These are phyloP conservation scores for Acrobasis repandana DNA, from an alignment of 2,888 invertebrate species.

Conservation along the genomic window DNA sequence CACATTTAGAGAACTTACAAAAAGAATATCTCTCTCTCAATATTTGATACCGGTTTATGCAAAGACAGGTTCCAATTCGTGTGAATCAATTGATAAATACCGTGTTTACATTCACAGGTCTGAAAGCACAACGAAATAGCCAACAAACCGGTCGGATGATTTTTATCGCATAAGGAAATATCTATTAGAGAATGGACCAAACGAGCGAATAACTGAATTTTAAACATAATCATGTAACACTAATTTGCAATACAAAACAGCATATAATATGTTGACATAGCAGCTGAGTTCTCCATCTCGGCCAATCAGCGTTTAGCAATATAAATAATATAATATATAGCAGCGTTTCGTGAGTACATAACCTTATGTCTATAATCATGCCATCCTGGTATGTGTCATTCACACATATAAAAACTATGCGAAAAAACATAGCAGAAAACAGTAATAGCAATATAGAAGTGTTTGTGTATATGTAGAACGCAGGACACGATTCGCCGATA, in stretches of 20 bases:
- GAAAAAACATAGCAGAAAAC: background rate
- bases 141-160: conserved; percentile 11
- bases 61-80: conserved; percentile 61
- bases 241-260: conserved; percentile 19
- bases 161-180: conserved; percentile 1
- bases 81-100: conserved; percentile 58
- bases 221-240: conserved; percentile 21
- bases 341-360: background rate
- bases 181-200: background rate
- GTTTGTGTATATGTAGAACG: background rate
- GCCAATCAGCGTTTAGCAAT: conserved; percentile 19
- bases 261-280: conserved; percentile 13
- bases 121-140: background rate
- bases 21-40: background rate
- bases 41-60: conserved; percentile 55
- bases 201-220: conserved; percentile 11
- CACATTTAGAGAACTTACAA: background rate
- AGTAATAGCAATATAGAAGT: background rate
- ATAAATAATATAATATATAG: too few relatives aligned
- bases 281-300: background rate
- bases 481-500: conserved; percentile 54
- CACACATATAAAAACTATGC: background rate
- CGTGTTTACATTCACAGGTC: conserved; percentile 29
- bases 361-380: background rate
- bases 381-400: conserved; percentile 15